Percentiles rank a stretch among this genome's conserved stretches.
Conservation (phyloP, 1,140 invertebrate species). For the Euschistus heros region DNA sequence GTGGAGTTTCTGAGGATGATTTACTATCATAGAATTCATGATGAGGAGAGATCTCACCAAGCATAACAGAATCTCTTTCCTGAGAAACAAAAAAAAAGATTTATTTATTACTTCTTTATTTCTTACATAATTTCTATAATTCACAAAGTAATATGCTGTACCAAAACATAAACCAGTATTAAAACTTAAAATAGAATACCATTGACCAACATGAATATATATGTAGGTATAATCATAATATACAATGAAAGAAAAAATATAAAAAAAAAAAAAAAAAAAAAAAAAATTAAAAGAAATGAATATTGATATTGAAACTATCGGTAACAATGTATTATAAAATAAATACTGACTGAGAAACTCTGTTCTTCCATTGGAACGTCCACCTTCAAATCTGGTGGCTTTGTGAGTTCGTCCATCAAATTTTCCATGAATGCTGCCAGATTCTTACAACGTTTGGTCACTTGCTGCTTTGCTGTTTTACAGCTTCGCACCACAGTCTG, state of each 20-base stretch:
- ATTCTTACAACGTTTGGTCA: slow-evolving; percentile 56
- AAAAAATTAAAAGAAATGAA: no score
- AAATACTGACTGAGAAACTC: slow-evolving; percentile 43
- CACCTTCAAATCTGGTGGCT: slow-evolving; percentile 30
- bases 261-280: no score
- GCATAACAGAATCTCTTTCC: slow-evolving; percentile 68
- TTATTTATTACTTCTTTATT: no score
- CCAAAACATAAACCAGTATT: neutral
- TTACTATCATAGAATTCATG: slow-evolving; percentile 70
- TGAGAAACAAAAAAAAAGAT: slow-evolving; percentile 35
- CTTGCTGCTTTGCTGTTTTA: slow-evolving; percentile 47
- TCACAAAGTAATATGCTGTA: no score
- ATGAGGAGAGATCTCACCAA: slow-evolving; percentile 76
- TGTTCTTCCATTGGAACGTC: slow-evolving; percentile 34
- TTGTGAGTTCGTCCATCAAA: slow-evolving; percentile 51
- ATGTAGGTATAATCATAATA: no score
- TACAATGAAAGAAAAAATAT: no score
- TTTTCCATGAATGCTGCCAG: slow-evolving; percentile 62
- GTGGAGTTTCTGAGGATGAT: slow-evolving; percentile 66
- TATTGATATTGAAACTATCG: slow-evolving; percentile 23
- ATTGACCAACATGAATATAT: no score
- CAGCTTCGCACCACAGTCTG: slow-evolving; percentile 44
- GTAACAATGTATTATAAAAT: slow-evolving; percentile 10
- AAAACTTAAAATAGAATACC: neutral
- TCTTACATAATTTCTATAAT: no score